Evolutionary conservation across 2,113 vertebrate species (phyloP), one percentile per base, ranked within the genome.

Genomic region (Physeter macrocephalus): DNA sequence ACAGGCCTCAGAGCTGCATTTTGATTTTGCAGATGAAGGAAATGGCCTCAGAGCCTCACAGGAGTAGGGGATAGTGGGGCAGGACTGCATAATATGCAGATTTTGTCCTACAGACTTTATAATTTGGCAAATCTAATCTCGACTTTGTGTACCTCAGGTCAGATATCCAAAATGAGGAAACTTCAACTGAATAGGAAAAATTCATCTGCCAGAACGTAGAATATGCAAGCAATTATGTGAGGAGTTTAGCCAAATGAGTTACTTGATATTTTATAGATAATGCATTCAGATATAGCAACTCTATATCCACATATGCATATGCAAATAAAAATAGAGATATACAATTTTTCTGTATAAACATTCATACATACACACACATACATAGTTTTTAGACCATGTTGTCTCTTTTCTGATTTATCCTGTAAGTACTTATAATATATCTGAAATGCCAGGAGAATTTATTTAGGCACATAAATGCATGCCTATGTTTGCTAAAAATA

Each of bases 1-100:
- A 62, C 77, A 78, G 21, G 54, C 36, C 92, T 91, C 77, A 17
- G 85, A 31, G 69, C 52, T 92, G 74, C n/a, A 64, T 95, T 97
- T 93, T 94, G 86, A 82, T 92, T 98, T 86, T 77, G 29, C 46
- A 29, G 57, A 93, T 54, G 64, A 97, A 95, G 87, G 92, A 96
- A 31, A 25, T 25, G 36, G 29, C 4, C 62, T 96, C 64, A 17
- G 46, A 23, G 0, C 27, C 96, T 59, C 86, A 74, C 10, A 54
- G 59, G 23, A 69, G n/a, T 11, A 0, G 74, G 23, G 10, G 1
- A 8, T 14, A 8, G 46, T 62, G 2, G 39, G 49, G 13, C 4
- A 11, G 31, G 29, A 21, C 29, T 41, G 3, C 27, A 31, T 41
- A 64, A 61, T 12, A 85, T 5, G 13, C 23, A 86, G 46, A 77